phyloP scores from a whole-genome alignment of 2,113 vertebrate species.

The Pteropus alecto region DNA sequence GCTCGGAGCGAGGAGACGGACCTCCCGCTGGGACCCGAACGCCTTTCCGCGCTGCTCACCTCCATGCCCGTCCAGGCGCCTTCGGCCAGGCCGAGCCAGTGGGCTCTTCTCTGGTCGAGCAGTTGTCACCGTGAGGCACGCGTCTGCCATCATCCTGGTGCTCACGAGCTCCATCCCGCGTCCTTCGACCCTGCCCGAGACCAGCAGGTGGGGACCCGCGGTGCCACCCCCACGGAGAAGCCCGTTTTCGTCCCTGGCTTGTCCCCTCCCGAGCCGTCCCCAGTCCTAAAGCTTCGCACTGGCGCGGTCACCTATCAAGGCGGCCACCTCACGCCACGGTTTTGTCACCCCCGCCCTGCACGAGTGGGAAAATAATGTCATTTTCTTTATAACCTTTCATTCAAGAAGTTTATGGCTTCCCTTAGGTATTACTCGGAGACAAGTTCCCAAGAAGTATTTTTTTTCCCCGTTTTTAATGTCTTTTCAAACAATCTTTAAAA shows the following conservation, averaged over 20 bases:
- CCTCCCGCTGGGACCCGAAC: background rate
- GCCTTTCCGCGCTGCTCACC: background rate
- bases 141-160: too few relatives aligned
- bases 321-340: background rate
- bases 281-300: background rate
- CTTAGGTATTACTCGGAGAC: background rate
- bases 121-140: too few relatives aligned
- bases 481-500: constrained; percentile 44
- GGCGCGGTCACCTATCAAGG: too few relatives aligned
- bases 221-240: too few relatives aligned
- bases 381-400: background rate
- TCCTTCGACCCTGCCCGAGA: too few relatives aligned
- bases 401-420: background rate
- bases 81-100: too few relatives aligned
- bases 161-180: too few relatives aligned
- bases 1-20: background rate
- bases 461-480: background rate
- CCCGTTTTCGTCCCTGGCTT: background rate
- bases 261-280: background rate
- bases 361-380: background rate
- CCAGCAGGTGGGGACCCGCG: too few relatives aligned
- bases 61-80: too few relatives aligned
- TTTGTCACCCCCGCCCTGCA: rapidly evolving
- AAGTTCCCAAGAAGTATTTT: background rate
- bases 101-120: background rate